Evolutionary conservation across 2,888 invertebrate genomes (phyloP).

Genomic region (Cordilura impudica): DNA sequence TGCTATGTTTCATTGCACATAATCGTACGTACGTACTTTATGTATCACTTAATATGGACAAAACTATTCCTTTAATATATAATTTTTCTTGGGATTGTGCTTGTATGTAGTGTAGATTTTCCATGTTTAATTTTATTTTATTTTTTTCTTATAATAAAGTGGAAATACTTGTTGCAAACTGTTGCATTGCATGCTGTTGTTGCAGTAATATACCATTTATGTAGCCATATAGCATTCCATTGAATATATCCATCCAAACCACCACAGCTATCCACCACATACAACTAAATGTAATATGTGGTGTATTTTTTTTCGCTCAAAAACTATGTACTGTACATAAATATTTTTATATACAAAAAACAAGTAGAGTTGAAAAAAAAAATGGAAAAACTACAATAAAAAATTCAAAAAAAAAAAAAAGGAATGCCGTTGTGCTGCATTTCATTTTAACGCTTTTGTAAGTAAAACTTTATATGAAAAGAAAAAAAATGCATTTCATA

Average conservation of each 20-base stretch:
- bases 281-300: not conserved
- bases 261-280: conserved; percentile 32
- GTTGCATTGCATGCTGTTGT: conserved; percentile 60
- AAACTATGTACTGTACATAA: conserved; percentile 24
- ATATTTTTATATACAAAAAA: not conserved
- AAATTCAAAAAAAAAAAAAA: conserved; percentile 19
- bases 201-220: conserved; percentile 61
- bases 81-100: conserved; percentile 43
- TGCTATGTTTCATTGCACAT: not conserved
- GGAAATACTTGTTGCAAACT: conserved; percentile 64
- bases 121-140: conserved; percentile 15
- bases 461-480: conserved; percentile 27
- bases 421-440: conserved; percentile 59
- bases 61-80: conserved; percentile 54
- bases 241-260: conserved; percentile 30
- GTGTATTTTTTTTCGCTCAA: not conserved
- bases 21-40: not conserved
- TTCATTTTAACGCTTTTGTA: conserved; percentile 58
- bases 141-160: conserved; percentile 53
- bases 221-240: conserved; percentile 58
- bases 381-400: not conserved
- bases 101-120: conserved; percentile 26
- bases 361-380: not conserved
- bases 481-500: conserved; percentile 3
- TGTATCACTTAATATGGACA: conserved; percentile 47